Evolutionary conservation across 2,888 invertebrate genomes (phyloP), one percentile per base, ranked within the genome.

Genomic region (Heliconius aoede): DNA sequence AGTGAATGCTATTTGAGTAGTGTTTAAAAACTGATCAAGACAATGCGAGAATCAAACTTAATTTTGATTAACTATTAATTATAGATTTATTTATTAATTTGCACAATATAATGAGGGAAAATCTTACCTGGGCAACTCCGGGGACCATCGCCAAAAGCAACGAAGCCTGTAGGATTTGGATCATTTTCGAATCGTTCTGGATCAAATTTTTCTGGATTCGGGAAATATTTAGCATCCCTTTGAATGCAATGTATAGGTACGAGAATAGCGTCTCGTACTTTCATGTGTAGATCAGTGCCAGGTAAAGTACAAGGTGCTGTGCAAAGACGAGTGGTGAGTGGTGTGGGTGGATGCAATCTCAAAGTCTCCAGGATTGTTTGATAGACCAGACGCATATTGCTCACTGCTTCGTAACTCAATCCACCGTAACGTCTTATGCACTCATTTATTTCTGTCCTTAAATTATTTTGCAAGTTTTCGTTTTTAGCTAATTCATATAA

Each of bases 121-220:
- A 73, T 15, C 67, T 55, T 87, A 94, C 94, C 94, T 79, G 92
- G 93, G 81, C 94, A 94, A 85, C 88, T 90, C 81, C 94, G 88
- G 4, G 94, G 94, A 40, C 94, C 94, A 76, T 93, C 92, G 2
- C 94, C 94, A 74, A 92, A 94, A 13, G 94, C 91, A 64, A 93
- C 81, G 79, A 94, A 94, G 1, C 88, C 92, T 26, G 88, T 84
- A 26, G 91, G 93, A 83, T 87, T 88, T 28, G 85, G 79, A 80
- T 90, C 89, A 8, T 88, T 91, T 71, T 84, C 84, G 77, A 94
- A 94, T 9, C 94, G 86, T 60, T 90, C 89, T 15, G 93, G 93
- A 82, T 93, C 87, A 82, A 94, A 94, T 80, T 89, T 92, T 40
- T 93, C 88, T 8, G 94, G 93, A 79, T 94, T 84, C 2, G 91